Conservation (phyloP, 1,140 invertebrate species). For the Ceratoteleas bidentatus region DNA sequence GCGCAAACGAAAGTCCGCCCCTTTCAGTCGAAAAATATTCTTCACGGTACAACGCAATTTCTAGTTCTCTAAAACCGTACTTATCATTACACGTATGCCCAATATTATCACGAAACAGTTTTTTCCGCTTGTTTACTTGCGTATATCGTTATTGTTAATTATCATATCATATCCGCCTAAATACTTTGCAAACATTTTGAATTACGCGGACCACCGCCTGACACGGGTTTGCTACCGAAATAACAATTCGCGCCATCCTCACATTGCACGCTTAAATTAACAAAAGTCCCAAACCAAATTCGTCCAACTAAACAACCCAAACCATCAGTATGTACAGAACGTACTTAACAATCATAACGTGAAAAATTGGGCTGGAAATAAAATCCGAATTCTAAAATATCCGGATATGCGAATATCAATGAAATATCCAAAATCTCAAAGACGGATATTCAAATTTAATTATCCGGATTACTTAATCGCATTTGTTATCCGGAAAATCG, state of each 20-base stretch:
- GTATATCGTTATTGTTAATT: too few relatives aligned
- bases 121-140: conserved; percentile 4
- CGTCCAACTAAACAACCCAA: too few relatives aligned
- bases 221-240: conserved; percentile 20
- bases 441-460: too few relatives aligned
- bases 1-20: conserved; percentile 33
- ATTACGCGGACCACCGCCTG: conserved; percentile 7
- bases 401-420: too few relatives aligned
- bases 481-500: too few relatives aligned
- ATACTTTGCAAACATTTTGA: conserved; percentile 22
- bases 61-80: conserved; percentile 31
- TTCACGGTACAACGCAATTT: conserved; percentile 33
- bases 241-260: conserved; percentile 1
- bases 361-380: too few relatives aligned
- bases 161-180: conserved; percentile 12
- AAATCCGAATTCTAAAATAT: too few relatives aligned
- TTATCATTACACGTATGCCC: conserved; percentile 60
- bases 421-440: too few relatives aligned
- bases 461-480: too few relatives aligned
- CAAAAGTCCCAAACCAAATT: too few relatives aligned
- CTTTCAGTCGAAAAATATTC: conserved; percentile 43
- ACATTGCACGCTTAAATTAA: conserved; percentile 41
- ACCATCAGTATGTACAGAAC: too few relatives aligned
- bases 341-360: too few relatives aligned
- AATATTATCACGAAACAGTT: conserved; percentile 54